Evolutionary conservation across 2,888 invertebrate species (phyloP).

Genomic region (Platycheirus albimanus): DNA sequence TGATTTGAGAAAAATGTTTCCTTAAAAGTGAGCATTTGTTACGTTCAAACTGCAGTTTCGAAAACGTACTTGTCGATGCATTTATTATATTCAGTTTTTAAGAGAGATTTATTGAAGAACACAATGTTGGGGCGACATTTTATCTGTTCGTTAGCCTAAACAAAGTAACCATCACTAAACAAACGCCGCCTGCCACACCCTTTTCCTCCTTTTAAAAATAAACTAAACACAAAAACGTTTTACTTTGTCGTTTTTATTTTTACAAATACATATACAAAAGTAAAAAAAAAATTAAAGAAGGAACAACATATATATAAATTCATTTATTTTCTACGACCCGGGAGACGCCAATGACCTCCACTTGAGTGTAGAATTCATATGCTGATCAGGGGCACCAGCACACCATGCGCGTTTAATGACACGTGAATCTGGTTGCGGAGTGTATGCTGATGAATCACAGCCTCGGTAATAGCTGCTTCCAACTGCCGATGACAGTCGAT

Average conservation of each 20-base stretch:
- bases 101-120: slow-evolving; percentile 1
- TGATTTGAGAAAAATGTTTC: too few relatives aligned
- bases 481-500: slow-evolving; percentile 9
- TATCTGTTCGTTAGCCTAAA: not conserved
- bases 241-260: too few relatives aligned
- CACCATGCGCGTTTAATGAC: slow-evolving; percentile 53
- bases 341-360: slow-evolving; percentile 58
- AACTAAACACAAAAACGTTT: slow-evolving; percentile 44
- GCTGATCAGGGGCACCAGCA: slow-evolving; percentile 1
- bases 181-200: slow-evolving; percentile 51
- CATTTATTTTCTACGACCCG: slow-evolving; percentile 17
- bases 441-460: slow-evolving; percentile 46
- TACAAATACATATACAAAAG: slow-evolving; percentile 18
- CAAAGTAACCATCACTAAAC: slow-evolving; percentile 14
- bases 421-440: slow-evolving; percentile 41
- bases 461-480: not conserved
- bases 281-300: slow-evolving; percentile 19
- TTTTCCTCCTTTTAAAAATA: slow-evolving; percentile 42
- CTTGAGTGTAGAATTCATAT: slow-evolving; percentile 56
- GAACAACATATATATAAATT: slow-evolving; percentile 24
- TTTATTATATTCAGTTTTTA: not conserved
- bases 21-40: too few relatives aligned
- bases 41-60: not conserved
- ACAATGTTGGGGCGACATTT: not conserved
- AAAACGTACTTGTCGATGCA: not conserved